phyloP scores from a whole-genome alignment of 1,140 invertebrate species.

The Lasaia peninsularis region DNA sequence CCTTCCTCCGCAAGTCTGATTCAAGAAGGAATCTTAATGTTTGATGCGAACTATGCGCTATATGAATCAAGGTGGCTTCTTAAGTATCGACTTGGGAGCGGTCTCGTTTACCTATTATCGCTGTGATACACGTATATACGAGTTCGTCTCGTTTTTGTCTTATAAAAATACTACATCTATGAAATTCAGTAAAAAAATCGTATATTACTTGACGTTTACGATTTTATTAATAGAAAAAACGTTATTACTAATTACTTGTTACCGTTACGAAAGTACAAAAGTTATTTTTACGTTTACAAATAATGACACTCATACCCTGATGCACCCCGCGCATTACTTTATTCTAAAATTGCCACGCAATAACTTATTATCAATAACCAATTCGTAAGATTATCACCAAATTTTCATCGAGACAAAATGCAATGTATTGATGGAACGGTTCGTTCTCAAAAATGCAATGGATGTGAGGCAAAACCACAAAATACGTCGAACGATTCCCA shows the following conservation, averaged over 20 bases:
- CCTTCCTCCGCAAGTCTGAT: conserved; percentile 36
- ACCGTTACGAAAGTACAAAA: conserved; percentile 74
- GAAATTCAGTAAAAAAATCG: conserved; percentile 69
- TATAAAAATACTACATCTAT: conserved; percentile 75
- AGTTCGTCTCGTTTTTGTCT: conserved; percentile 56
- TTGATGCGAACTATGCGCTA: conserved; percentile 15
- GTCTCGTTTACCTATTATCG: conserved; percentile 69
- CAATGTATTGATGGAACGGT: neutral
- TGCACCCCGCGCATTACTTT: conserved; percentile 73
- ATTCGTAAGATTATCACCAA: conserved; percentile 74
- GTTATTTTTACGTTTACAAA: conserved; percentile 59
- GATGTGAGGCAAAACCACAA: conserved; percentile 1
- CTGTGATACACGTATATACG: conserved; percentile 66
- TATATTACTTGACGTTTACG: conserved; percentile 68
- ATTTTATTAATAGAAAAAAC: conserved; percentile 71
- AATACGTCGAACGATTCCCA: conserved; percentile 10
- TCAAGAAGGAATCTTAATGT: conserved; percentile 48
- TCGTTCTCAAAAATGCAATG: conserved; percentile 8
- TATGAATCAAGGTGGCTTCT: conserved; percentile 44
- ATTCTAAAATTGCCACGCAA: conserved; percentile 69
- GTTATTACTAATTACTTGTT: conserved; percentile 68
- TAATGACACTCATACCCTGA: conserved; percentile 78
- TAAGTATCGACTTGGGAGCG: conserved; percentile 40
- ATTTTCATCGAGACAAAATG: conserved; percentile 31
- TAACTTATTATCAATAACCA: conserved; percentile 74